phyloP scores from a whole-genome alignment of 2,113 vertebrate species.

The Anolis sagrei region DNA sequence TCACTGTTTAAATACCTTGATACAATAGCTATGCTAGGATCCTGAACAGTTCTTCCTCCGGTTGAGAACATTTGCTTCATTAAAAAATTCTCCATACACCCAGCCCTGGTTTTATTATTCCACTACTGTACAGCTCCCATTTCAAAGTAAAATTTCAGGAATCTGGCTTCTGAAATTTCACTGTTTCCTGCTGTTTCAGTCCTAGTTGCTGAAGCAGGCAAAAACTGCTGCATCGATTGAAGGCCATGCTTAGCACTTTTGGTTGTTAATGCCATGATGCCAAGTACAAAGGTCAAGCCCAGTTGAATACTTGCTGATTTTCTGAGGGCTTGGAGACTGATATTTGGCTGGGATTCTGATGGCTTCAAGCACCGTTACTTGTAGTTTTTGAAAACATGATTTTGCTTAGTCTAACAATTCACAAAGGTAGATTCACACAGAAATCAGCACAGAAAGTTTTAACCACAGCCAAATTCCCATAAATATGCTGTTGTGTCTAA shows the following conservation, averaged over 20 bases:
- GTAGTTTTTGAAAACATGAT: constrained; percentile 63
- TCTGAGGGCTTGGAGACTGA: constrained; percentile 18
- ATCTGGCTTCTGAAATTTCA: background rate
- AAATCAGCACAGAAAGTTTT: constrained; percentile 57
- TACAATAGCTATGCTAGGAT: background rate
- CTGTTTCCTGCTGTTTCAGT: constrained; percentile 41
- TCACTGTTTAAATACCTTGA: background rate
- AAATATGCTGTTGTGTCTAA: constrained; percentile 42
- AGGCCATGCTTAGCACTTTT: background rate
- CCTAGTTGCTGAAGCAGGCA: background rate
- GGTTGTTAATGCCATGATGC: constrained; percentile 6
- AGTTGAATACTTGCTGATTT: constrained; percentile 38
- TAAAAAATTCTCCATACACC: background rate
- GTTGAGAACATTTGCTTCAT: background rate
- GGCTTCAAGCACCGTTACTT: constrained; percentile 35
- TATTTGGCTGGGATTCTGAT: constrained; percentile 34
- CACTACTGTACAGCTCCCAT: background rate
- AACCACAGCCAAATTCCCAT: constrained; percentile 41
- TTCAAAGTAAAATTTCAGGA: background rate
- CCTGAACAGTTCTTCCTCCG: background rate
- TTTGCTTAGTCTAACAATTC: constrained; percentile 60
- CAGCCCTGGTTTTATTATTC: background rate
- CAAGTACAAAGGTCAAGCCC: constrained; percentile 46
- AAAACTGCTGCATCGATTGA: background rate
- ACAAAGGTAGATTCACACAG: constrained; percentile 1